Evolutionary conservation across 2,113 vertebrate species (phyloP).

Genomic region (Myiozetetes cayanensis): DNA sequence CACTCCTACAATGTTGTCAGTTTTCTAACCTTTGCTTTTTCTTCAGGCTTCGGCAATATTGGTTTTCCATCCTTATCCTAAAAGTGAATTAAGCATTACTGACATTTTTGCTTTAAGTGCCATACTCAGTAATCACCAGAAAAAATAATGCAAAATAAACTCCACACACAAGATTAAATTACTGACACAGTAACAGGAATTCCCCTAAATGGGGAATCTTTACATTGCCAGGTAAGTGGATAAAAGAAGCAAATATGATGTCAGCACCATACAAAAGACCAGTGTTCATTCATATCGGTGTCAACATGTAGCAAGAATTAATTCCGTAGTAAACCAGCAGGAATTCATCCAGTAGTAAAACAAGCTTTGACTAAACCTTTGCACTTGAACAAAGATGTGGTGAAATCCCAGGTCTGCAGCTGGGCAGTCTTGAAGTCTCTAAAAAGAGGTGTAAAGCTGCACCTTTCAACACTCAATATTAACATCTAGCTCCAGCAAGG

Average conservation of each 20-base stretch:
- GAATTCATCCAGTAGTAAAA: not conserved
- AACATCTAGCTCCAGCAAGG: not conserved
- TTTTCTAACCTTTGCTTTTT: conserved; percentile 73
- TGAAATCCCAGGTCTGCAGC: not conserved
- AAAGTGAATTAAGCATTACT: not conserved
- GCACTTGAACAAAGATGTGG: not conserved
- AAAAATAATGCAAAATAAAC: not conserved
- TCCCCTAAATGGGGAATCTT: not conserved
- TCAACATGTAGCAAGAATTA: not conserved
- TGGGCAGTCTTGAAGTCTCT: not conserved
- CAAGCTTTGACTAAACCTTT: not conserved
- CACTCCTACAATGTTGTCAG: not conserved
- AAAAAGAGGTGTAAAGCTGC: not conserved
- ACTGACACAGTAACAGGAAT: not conserved
- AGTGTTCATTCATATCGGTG: not conserved
- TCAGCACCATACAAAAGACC: not conserved
- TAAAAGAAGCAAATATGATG: not conserved
- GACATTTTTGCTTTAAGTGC: not conserved
- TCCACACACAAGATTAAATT: not conserved
- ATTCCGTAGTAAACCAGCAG: not conserved
- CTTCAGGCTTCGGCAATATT: conserved; percentile 63
- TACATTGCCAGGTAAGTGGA: not conserved
- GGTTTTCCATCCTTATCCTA: conserved; percentile 76
- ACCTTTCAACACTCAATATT: not conserved
- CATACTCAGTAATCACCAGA: not conserved